Base-by-base conservation (phyloP, 2,113 vertebrate genomes). In the Athene cunicularia region DNA sequence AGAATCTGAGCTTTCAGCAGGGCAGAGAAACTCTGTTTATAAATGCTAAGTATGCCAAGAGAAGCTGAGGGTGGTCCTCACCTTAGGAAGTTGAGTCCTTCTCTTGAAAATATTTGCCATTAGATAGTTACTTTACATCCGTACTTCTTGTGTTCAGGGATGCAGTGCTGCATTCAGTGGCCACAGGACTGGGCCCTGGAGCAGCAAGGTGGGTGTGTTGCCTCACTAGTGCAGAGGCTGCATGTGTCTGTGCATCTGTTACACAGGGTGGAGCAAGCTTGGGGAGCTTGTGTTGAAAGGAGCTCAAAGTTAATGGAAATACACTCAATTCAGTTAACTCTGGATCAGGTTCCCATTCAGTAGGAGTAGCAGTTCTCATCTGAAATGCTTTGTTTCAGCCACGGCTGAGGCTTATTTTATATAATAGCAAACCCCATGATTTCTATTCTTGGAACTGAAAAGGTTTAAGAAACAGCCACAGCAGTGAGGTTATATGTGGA, bases 161-260 rank as follows among this genome's bases (percentile, higher is more conserved):
- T 35, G 72, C 12, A 52, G 7, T 53, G 39, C 53, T 93, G 80
- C 50, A 39, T 9, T 84, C 55, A 21, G 32, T 22, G 63, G 55
- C 43, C 33, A 66, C 5, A 5, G 60, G n/a, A 81, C 0, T 9
- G 22, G 33, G 47, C 55, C 15, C 45, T 73, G 53, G 17, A 43
- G 43, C 30, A 47, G 52, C 9, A 8, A 58, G 32, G 62, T 19
- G 37, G 43, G 35, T 23, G n/a, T 0, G 0, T 2, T 56, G 45
- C 16, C 81, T 55, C 50, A 12, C 56, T 23, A 24, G 14, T 2
- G 32, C 8, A 10, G 27, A 71, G 59, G 27, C 14, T 74, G 59
- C 30, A 14, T 7, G 27, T 49, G 27, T 27, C n/a, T 64, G 37
- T 56, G 11, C 26, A 22, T 45, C 32, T 66, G 0, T 14, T 41